These are phyloP conservation scores for Neodontobutis hainanensis DNA, from an alignment of 2,113 vertebrate species.

Conservation along the genomic window DNA sequence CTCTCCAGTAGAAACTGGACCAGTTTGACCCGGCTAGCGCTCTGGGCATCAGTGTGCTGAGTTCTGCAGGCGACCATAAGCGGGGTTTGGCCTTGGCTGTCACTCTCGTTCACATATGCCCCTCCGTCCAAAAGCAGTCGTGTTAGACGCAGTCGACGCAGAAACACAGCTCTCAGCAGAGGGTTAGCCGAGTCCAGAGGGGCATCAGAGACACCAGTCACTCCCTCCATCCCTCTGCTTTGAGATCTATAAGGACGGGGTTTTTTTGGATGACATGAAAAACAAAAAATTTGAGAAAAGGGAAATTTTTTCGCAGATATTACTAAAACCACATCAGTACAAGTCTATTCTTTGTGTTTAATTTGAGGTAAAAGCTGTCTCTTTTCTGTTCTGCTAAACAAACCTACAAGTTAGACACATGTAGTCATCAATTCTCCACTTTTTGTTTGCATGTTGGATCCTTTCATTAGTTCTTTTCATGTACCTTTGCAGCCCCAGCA, in stretches of 20 bases:
- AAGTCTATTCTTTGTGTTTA: background rate
- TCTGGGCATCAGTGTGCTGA: constrained; percentile 83
- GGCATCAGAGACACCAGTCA: constrained; percentile 15
- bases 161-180: constrained; percentile 89
- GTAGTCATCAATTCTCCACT: constrained; percentile 1
- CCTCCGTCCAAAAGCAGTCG: constrained; percentile 90
- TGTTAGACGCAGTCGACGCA: constrained; percentile 88
- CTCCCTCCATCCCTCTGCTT: constrained; percentile 52
- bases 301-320: background rate
- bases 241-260: background rate
- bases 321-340: background rate
- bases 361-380: background rate
- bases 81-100: constrained; percentile 87
- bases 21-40: constrained; percentile 86
- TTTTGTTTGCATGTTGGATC: constrained; percentile 24
- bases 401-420: background rate
- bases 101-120: constrained; percentile 92
- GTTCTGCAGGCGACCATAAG: constrained; percentile 91
- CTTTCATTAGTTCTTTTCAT: constrained; percentile 25
- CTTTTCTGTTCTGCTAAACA: background rate
- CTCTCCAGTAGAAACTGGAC: constrained; percentile 91
- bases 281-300: background rate
- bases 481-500: constrained; percentile 47
- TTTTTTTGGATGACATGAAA: constrained; percentile 31
- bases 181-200: constrained; percentile 79